Evolutionary conservation across 2,888 invertebrate species (phyloP).

Genomic region (Ophion ellenae): DNA sequence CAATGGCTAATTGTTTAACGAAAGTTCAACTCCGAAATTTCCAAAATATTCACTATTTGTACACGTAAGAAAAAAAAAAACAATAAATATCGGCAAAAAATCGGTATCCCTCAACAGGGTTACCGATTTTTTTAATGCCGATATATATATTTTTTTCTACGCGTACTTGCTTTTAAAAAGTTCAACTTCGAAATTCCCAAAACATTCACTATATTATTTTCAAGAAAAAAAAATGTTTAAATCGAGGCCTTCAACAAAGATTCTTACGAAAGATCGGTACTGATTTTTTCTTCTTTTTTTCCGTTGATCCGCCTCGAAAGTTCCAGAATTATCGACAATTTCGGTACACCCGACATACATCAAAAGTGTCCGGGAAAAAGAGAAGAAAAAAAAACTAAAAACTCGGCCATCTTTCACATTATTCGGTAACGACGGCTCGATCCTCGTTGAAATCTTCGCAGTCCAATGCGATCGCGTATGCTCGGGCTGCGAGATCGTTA

Average conservation of each 20-base stretch:
- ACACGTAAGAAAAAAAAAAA: background rate
- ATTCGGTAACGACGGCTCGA: too few species aligned
- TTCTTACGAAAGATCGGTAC: background rate
- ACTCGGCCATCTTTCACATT: too few species aligned
- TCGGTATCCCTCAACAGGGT: too few species aligned
- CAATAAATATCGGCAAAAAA: constrained; percentile 13
- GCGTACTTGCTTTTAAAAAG: too few species aligned
- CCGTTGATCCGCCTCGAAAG: background rate
- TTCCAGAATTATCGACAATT: background rate
- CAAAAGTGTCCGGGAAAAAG: too few species aligned
- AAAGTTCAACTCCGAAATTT: background rate
- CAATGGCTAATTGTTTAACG: too few species aligned
- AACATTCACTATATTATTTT: too few species aligned
- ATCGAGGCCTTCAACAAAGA: background rate
- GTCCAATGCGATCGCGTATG: background rate
- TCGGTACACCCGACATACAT: background rate
- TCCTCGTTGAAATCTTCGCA: constrained; percentile 10
- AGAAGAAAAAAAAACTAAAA: too few species aligned
- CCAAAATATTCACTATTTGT: background rate
- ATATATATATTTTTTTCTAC: too few species aligned
- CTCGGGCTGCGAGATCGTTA: too few species aligned
- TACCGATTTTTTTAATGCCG: too few species aligned
- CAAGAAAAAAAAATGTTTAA: background rate
- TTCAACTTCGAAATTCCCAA: too few species aligned
- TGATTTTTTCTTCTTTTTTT: background rate